A percentile compares a stretch with the other conserved stretches of the same genome.
Evolutionary conservation across 1,140 invertebrate genomes (phyloP).

Genomic region (Sitophilus oryzae): DNA sequence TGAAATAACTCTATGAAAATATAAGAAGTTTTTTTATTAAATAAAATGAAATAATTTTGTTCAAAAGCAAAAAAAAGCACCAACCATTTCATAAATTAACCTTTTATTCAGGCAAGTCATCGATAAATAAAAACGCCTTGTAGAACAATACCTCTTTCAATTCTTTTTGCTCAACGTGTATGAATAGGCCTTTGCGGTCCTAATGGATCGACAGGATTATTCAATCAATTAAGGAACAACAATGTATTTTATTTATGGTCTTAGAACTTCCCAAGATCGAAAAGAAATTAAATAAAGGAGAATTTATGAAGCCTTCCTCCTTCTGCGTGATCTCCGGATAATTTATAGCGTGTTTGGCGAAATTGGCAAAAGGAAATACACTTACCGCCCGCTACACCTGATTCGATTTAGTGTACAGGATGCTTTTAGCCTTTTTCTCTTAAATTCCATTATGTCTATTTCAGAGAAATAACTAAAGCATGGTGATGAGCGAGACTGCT

Average conservation of each 20-base stretch:
- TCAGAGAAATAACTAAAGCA: too few relatives aligned
- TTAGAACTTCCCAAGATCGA: background rate
- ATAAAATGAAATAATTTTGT: too few relatives aligned
- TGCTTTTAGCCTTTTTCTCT: too few relatives aligned
- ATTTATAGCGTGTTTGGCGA: background rate
- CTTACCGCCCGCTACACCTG: background rate
- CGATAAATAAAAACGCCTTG: constrained; percentile 10
- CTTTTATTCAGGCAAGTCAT: too few relatives aligned
- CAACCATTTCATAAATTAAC: too few relatives aligned
- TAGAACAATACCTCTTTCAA: constrained; percentile 19
- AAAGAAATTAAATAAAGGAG: background rate
- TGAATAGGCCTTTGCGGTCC: constrained; percentile 9
- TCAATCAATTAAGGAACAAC: constrained; percentile 25
- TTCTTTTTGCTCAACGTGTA: too few relatives aligned
- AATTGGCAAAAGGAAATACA: background rate
- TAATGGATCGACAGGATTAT: constrained; percentile 21
- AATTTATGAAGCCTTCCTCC: background rate
- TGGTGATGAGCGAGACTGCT: too few relatives aligned
- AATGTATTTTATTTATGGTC: constrained; percentile 16
- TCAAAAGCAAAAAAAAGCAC: too few relatives aligned
- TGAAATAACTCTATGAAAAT: too few relatives aligned
- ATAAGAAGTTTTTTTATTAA: too few relatives aligned
- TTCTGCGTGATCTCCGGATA: background rate
- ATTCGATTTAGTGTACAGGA: too few relatives aligned
- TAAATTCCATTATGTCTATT: too few relatives aligned